Conservation (phyloP, 2,888 invertebrate genomes). For the Phytoseiulus persimilis region DNA sequence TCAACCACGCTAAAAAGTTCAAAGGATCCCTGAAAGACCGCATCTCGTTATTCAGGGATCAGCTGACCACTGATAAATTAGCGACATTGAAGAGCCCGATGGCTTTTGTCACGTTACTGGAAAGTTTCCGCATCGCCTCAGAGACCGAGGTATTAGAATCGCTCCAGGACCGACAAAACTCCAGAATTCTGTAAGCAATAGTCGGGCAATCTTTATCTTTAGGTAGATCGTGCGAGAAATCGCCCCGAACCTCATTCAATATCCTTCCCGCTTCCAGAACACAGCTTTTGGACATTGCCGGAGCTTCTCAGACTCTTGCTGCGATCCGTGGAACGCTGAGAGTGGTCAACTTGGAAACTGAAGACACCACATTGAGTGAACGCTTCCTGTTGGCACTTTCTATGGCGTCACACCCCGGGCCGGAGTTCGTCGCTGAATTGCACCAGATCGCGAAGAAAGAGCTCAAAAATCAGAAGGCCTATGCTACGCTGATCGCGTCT, state of each 20-base stretch:
- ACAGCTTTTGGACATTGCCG: slow-evolving; percentile 43
- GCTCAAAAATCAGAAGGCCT: slow-evolving; percentile 57
- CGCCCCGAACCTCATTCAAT: background rate
- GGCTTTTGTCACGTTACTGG: slow-evolving; percentile 60
- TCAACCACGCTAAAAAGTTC: slow-evolving; percentile 16
- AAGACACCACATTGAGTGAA: slow-evolving; percentile 58
- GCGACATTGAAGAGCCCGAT: slow-evolving; percentile 56
- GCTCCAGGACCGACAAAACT: slow-evolving; percentile 55
- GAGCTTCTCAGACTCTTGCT: slow-evolving; percentile 53
- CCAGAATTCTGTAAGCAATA: slow-evolving; percentile 41
- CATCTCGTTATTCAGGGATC: slow-evolving; percentile 51
- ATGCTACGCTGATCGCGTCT: slow-evolving; percentile 62
- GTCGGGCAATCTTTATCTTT: background rate
- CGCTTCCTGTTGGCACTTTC: slow-evolving; percentile 67
- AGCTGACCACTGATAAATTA: slow-evolving; percentile 56
- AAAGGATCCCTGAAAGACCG: slow-evolving; percentile 25
- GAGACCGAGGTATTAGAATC: slow-evolving; percentile 58
- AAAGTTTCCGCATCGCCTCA: slow-evolving; percentile 57
- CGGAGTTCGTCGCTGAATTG: slow-evolving; percentile 52
- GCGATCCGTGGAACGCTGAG: slow-evolving; percentile 63
- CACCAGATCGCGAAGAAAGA: slow-evolving; percentile 52
- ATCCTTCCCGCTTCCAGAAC: slow-evolving; percentile 39
- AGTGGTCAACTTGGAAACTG: slow-evolving; percentile 55
- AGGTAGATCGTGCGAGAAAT: too few relatives aligned
- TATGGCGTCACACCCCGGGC: slow-evolving; percentile 60